Evolutionary conservation across 2,797 vertebrate genomes (phyloP).

Genomic region (Fratercula arctica): DNA sequence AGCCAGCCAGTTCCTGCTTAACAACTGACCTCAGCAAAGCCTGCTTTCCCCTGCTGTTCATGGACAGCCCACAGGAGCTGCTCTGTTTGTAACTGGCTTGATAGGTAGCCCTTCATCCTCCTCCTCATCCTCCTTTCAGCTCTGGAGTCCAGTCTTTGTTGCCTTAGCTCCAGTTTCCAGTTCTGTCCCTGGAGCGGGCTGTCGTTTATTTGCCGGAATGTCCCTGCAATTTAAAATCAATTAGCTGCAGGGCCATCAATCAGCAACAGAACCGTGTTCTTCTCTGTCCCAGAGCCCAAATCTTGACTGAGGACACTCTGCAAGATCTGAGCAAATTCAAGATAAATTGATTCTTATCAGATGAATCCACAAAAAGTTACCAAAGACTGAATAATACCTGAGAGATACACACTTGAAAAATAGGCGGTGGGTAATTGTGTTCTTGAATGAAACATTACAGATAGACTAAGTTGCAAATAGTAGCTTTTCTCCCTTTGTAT

Average conservation of each 20-base stretch:
- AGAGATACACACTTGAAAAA: not conserved
- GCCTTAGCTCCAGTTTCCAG: not conserved
- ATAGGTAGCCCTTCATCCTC: not conserved
- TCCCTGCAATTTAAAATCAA: not conserved
- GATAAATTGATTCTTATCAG: not conserved
- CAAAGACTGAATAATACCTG: not conserved
- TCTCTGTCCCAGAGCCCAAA: not conserved
- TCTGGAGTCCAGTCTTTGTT: not conserved
- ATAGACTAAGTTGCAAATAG: not conserved
- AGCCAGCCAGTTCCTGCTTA: not conserved
- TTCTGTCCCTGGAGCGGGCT: not conserved
- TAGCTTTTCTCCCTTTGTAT: not conserved
- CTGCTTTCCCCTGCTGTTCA: not conserved
- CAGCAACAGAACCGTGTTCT: not conserved
- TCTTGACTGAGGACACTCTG: not conserved
- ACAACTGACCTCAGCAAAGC: not conserved
- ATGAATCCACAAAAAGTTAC: not conserved
- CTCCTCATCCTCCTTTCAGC: not conserved
- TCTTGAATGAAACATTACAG: conserved; percentile 4
- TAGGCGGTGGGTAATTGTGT: not conserved
- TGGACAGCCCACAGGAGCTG: not conserved
- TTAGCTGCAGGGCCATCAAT: not conserved
- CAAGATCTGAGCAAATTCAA: not conserved
- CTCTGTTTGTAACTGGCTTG: not conserved
- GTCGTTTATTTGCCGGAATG: not conserved